Evolutionary conservation across 1,140 invertebrate genomes (phyloP).

Genomic region (Papilio polyxenes): DNA sequence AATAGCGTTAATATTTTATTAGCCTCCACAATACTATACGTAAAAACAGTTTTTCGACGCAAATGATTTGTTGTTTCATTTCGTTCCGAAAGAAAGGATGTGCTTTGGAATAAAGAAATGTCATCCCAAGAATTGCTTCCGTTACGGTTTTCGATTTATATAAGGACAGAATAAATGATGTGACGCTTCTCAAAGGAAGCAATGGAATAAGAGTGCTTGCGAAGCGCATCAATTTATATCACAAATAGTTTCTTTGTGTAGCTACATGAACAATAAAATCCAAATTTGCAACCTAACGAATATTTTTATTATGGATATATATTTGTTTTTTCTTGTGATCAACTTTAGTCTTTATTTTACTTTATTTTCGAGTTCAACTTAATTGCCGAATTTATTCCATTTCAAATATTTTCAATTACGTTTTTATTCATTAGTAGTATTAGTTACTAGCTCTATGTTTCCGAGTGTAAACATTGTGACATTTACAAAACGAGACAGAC

Average conservation of each 20-base stretch:
- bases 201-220: slow-evolving; percentile 24
- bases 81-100: background rate
- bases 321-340: background rate
- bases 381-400: too few species aligned
- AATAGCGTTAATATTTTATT: background rate
- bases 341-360: too few species aligned
- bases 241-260: slow-evolving; percentile 14
- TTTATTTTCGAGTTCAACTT: too few species aligned
- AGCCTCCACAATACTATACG: background rate
- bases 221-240: slow-evolving; percentile 19
- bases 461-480: background rate
- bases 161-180: slow-evolving; percentile 27
- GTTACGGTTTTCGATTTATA: slow-evolving; percentile 27
- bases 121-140: slow-evolving; percentile 23
- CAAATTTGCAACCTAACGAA: background rate
- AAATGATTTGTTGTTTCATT: slow-evolving; percentile 25
- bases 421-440: too few species aligned
- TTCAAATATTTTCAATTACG: too few species aligned
- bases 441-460: background rate
- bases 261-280: background rate
- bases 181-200: slow-evolving; percentile 23
- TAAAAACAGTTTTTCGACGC: background rate
- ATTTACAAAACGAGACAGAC: background rate
- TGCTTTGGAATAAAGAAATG: slow-evolving; percentile 18
- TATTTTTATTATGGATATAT: background rate